Conservation (phyloP, 37 sponge, comb jelly and placozoan species). For the Cladorhizidae sp. region DNA sequence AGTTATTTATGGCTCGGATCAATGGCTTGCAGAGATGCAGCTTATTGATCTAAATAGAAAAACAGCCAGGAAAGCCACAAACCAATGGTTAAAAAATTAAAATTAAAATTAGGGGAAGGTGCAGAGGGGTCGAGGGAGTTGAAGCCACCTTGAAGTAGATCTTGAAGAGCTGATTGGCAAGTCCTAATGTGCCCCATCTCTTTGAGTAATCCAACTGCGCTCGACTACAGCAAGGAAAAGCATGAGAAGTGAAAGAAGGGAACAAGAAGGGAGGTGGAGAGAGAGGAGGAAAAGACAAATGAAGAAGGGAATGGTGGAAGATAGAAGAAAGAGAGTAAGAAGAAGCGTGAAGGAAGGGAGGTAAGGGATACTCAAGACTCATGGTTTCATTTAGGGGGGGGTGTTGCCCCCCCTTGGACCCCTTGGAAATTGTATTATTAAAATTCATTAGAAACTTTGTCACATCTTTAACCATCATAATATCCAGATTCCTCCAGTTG, state of each 20-base stretch:
- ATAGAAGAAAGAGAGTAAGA: too few relatives aligned
- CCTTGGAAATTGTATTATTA: too few relatives aligned
- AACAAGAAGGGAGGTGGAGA: constrained; percentile 1
- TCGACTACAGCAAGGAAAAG: constrained; percentile 31
- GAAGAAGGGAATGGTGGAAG: not conserved
- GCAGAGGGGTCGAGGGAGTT: too few relatives aligned
- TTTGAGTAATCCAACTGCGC: constrained; percentile 66
- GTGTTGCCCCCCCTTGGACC: too few relatives aligned
- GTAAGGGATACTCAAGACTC: too few relatives aligned
- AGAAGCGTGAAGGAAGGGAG: too few relatives aligned
- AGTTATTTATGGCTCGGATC: constrained; percentile 87
- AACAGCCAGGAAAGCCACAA: not conserved
- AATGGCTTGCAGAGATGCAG: constrained; percentile 92
- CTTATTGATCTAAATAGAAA: constrained; percentile 78
- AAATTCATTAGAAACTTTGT: too few relatives aligned
- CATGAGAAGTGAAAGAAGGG: not conserved
- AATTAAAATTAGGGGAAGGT: not conserved
- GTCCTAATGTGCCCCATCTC: constrained; percentile 83
- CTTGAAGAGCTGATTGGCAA: constrained; percentile 95
- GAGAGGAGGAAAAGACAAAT: not conserved
- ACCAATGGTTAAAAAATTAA: not conserved
- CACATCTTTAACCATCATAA: too few relatives aligned
- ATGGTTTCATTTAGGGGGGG: too few relatives aligned
- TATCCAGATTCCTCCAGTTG: too few relatives aligned
- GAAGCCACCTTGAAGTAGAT: constrained; percentile 91